Base-by-base conservation (phyloP, 2,113 vertebrate genomes). In the Trogon surrucura region DNA sequence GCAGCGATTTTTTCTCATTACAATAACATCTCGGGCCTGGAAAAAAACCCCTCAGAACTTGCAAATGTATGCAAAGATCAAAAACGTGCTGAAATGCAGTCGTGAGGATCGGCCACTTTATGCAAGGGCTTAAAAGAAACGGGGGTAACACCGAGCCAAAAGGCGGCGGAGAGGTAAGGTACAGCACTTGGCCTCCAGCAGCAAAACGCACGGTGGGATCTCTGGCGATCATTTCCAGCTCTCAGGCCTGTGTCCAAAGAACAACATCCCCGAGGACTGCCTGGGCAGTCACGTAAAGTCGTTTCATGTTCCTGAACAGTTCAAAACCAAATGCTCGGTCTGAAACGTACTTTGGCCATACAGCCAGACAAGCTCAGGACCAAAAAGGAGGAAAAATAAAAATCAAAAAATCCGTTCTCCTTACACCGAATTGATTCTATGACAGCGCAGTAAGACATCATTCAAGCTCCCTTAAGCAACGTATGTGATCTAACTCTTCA, bases 301-400 rank as follows among this genome's bases (percentile, higher is more conserved):
- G 44, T 26, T 73, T 26, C 11, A 26, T 30, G 54, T 53, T 74
- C 92, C 53, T 69, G 29, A 69, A 44, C 60, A 50, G 32, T 17
- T 89, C 16, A 64, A 36, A 83, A 45, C 1, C 48, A 86, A 94
- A 80, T 58, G n/a, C 45, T 79, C 80, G 19, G 32, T 82, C 92
- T 80, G 57, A 79, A 70, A 88, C 0, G 1, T 62, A 56, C 72
- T 96, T 67, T 57, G 69, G 54, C 70, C 29, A 20, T 5, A 11
- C 4, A n/a, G 86, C 36, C 77, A 79, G 79, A 84, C 64, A 79
- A 90, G 58, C 75, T 74, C 72, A 89, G 45, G 62, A 67, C 65
- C 50, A 78, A 89, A 71, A 11, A 94, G 36, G 10, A 62, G 29
- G 21, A 4, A 32, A 23, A 36, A 36, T 36, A 36, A 17, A 21